Conservation (phyloP, 2,888 invertebrate genomes). For the Parthenolecanium corni region DNA sequence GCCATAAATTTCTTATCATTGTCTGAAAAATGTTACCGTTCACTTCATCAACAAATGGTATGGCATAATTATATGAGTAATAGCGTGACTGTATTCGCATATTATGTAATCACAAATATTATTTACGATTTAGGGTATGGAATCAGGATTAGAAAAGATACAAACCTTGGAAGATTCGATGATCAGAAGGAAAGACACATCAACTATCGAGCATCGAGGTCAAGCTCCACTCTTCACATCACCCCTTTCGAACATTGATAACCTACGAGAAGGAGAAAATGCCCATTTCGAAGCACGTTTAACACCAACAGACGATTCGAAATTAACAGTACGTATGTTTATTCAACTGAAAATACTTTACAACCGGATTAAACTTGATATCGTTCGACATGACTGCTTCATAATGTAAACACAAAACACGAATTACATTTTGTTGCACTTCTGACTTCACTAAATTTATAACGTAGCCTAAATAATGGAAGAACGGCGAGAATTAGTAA, state of each 20-base stretch:
- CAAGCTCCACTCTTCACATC: slow-evolving; percentile 84
- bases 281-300: slow-evolving; percentile 82
- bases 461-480: too few species aligned
- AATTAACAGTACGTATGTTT: slow-evolving; percentile 50
- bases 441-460: too few species aligned
- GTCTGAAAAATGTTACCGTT: too few species aligned
- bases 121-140: slow-evolving; percentile 58
- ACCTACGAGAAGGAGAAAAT: slow-evolving; percentile 79
- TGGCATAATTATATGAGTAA: too few species aligned
- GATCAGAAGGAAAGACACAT: slow-evolving; percentile 62
- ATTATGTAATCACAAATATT: too few species aligned
- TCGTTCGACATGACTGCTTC: background rate
- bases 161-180: slow-evolving; percentile 83
- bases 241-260: slow-evolving; percentile 76
- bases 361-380: too few species aligned
- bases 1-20: too few species aligned
- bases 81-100: too few species aligned
- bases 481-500: too few species aligned
- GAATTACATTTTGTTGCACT: background rate
- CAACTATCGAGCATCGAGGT: slow-evolving; percentile 60
- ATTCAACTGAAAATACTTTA: too few species aligned
- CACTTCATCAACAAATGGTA: too few species aligned
- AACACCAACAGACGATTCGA: slow-evolving; percentile 81
- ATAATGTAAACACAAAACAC: background rate
- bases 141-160: slow-evolving; percentile 85